Conservation (phyloP, 2,113 vertebrate species). For the Zosterops hypoxanthus region DNA sequence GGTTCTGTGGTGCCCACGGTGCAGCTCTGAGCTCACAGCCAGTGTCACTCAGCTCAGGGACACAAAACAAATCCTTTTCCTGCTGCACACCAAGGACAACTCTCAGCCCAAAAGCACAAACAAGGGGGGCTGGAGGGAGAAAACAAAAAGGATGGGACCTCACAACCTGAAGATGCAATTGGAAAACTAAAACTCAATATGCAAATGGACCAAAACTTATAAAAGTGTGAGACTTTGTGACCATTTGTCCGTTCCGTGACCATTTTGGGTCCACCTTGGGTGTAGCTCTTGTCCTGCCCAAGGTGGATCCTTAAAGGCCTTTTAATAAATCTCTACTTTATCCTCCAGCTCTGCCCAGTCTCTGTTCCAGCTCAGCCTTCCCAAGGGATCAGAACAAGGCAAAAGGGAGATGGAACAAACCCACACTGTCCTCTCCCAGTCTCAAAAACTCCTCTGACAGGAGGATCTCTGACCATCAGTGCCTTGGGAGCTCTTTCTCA, state of each 20-base stretch:
- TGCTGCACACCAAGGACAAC: background rate
- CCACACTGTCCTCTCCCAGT: rapidly evolving
- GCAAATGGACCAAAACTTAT: too few relatives aligned
- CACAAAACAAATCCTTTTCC: background rate
- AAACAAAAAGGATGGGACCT: background rate
- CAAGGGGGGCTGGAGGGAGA: background rate
- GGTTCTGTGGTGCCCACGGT: background rate
- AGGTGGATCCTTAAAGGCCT: too few relatives aligned
- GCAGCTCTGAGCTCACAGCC: background rate
- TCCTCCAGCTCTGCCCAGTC: background rate
- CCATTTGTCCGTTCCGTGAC: too few relatives aligned
- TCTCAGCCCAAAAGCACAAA: background rate
- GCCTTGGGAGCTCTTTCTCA: background rate
- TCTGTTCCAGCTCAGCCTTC: background rate
- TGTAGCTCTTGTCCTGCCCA: too few relatives aligned
- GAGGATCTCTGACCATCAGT: background rate
- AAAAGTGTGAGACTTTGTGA: too few relatives aligned
- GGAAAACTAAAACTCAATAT: too few relatives aligned
- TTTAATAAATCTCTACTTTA: too few relatives aligned
- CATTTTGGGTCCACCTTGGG: too few relatives aligned
- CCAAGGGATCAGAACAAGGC: background rate
- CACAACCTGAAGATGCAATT: background rate
- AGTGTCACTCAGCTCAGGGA: too few relatives aligned
- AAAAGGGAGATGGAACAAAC: background rate
- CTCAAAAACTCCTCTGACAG: background rate